phyloP scores from a whole-genome alignment of 2,113 vertebrate genomes.

The Channa maculata region DNA sequence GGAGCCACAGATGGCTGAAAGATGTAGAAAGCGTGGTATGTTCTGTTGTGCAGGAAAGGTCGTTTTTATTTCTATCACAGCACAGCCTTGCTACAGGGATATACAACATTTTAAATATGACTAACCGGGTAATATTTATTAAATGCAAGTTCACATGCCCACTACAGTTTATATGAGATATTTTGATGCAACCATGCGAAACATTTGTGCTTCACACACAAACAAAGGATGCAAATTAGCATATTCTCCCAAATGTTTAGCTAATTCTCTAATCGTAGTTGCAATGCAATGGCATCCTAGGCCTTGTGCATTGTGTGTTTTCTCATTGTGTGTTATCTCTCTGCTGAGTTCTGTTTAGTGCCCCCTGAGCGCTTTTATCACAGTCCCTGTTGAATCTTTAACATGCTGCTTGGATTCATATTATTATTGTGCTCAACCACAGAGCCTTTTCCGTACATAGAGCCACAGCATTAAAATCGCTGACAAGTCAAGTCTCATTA shows the following conservation, averaged over 20 bases:
- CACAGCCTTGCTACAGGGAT: background rate
- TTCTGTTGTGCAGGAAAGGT: background rate
- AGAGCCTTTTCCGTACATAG: constrained; percentile 6
- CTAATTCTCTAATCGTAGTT: background rate
- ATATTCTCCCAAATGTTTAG: background rate
- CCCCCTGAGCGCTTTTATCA: constrained; percentile 24
- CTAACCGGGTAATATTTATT: too few species aligned
- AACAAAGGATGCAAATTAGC: background rate
- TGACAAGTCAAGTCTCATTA: too few species aligned
- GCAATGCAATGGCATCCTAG: background rate
- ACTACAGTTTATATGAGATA: background rate
- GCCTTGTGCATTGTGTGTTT: constrained; percentile 2
- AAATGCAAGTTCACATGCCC: background rate
- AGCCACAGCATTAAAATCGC: too few species aligned
- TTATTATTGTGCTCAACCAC: constrained; percentile 28
- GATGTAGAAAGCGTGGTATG: background rate
- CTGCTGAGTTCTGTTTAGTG: constrained; percentile 15
- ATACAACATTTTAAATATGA: too few species aligned
- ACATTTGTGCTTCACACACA: background rate
- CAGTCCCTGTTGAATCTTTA: constrained; percentile 45
- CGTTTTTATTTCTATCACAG: background rate
- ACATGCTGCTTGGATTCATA: constrained; percentile 40
- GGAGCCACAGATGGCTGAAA: constrained; percentile 7
- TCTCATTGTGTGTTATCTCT: background rate
- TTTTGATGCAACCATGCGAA: background rate